These are phyloP conservation scores for Maniola jurtina DNA, from an alignment of 1,140 invertebrate species.

Conservation along the genomic window DNA sequence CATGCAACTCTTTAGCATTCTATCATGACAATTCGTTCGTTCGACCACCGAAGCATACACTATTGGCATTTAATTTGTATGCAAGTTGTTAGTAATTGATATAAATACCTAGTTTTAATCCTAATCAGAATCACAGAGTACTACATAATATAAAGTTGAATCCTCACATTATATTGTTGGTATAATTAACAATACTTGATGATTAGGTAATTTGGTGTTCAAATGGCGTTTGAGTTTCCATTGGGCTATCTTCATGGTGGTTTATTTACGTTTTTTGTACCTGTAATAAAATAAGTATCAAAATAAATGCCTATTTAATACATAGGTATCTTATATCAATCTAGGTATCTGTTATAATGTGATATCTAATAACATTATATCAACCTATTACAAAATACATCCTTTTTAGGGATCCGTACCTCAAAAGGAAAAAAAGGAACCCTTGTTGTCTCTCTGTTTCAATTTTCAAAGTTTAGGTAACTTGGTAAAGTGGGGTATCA, in stretches of 20 bases:
- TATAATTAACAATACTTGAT: neutral
- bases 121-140: slow-evolving; percentile 10
- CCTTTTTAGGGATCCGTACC: too few species aligned
- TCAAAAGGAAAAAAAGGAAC: too few species aligned
- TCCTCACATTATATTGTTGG: neutral
- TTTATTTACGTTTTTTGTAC: slow-evolving; percentile 22
- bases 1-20: slow-evolving; percentile 9
- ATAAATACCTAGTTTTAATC: slow-evolving; percentile 5
- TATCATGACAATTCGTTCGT: neutral
- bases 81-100: slow-evolving; percentile 8
- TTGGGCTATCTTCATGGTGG: neutral
- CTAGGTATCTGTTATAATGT: too few species aligned
- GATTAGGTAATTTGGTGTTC: slow-evolving; percentile 3
- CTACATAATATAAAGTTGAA: neutral
- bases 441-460: too few species aligned
- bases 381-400: too few species aligned
- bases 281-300: slow-evolving; percentile 1
- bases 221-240: neutral
- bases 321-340: too few species aligned
- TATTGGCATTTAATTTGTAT: slow-evolving; percentile 18
- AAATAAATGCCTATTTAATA: neutral
- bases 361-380: too few species aligned
- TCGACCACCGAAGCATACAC: slow-evolving; percentile 9
- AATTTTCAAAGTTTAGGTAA: too few species aligned
- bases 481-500: too few species aligned